Base-by-base conservation (phyloP, 2,888 invertebrate species). In the Oasisia sp. region DNA sequence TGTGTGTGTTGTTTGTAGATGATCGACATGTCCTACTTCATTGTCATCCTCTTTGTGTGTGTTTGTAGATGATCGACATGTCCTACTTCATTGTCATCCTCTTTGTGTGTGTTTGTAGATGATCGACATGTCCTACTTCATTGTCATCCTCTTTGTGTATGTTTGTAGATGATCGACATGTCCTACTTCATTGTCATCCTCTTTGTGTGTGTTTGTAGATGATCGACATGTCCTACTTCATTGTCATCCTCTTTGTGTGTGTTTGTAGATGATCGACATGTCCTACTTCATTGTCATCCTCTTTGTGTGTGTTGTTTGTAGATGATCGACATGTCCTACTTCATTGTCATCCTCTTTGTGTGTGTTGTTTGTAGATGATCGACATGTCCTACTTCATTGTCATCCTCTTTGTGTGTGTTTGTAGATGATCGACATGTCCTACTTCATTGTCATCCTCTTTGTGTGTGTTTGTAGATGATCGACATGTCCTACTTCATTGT, bases 1-100 rank as follows among this genome's bases (percentile, higher is more conserved):
- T 94, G 96, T 96, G 92, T 96, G 96, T 93, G 94, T 96, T n/a
- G n/a, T n/a, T 93, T 93, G 12, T 56, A 96, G 96, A 94, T 96
- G 91, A 94, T 95, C 91, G 96, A 96, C 93, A 93, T 96, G 94
- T 93, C 94, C 93, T 96, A 95, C 93, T 96, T 96, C 94, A 94
- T 96, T 89, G 94, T 96, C 58, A 96, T 96, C 58, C 93, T 96
- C 44, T 94, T 96, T 94, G 96, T 96, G 92, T 96, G 96, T 93
- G 94, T 96, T 93, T 93, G 12, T 56, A 96, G 96, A 94, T 96
- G 91, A 94, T 95, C 91, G 96, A 96, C 93, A 93, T 96, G 94
- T 93, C 94, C 93, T 96, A 95, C 93, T 96, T 96, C 94, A 94
- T 96, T 89, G 94, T 96, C 58, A 96, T 96, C 58, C 93, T 96